Base-by-base conservation (phyloP, 64 coral and sea anemone species). In the Stichodactyla helianthus region DNA sequence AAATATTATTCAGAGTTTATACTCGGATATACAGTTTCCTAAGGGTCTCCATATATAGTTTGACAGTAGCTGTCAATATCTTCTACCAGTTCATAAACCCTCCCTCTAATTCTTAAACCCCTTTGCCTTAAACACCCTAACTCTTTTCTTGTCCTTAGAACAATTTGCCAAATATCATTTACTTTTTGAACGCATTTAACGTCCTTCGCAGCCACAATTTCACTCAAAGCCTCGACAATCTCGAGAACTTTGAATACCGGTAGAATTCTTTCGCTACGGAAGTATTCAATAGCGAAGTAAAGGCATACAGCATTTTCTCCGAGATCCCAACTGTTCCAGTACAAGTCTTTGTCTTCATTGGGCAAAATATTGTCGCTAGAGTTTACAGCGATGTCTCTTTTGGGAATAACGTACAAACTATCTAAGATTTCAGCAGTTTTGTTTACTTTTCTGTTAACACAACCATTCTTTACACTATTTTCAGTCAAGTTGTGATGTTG, bases 121-220 rank as follows among this genome's bases (percentile, higher is more conserved):
- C 15, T 88, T 35, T 51, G 77, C 61, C 78, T 65, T 64, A 98
- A 82, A 71, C 52, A 12, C 44, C 6, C 8, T 15, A 89, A 18
- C 58, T 92, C 67, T 79, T 89, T 86, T 57, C 92, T 91, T 5
- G 54, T 98, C 50, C 90, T 88, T 20, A 98, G 70, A 15, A 98
- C 95, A 14, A 98, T 98, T 50, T 98, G 89, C 95, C 95, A 98
- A 14, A 86, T 86, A 31, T 85, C 19, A 62, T 86, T 68, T 56
- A 89, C 87, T 67, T 80, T 84, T 79, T 94, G 95, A 54, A 98
- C 95, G 68, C 85, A 98, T 67, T 98, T 98, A 15, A 98, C 92
- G 53, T 94, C 87, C 28, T 71, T 85, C 1, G 89, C 50, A 84
- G 86, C 77, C 83, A 98, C 87, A 0, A 87, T 27, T 44, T 18